A percentile compares a stretch with the other conserved stretches of the same genome.
Evolutionary conservation across 2,113 vertebrate genomes (phyloP).

Genomic region (Corynorhinus townsendii): DNA sequence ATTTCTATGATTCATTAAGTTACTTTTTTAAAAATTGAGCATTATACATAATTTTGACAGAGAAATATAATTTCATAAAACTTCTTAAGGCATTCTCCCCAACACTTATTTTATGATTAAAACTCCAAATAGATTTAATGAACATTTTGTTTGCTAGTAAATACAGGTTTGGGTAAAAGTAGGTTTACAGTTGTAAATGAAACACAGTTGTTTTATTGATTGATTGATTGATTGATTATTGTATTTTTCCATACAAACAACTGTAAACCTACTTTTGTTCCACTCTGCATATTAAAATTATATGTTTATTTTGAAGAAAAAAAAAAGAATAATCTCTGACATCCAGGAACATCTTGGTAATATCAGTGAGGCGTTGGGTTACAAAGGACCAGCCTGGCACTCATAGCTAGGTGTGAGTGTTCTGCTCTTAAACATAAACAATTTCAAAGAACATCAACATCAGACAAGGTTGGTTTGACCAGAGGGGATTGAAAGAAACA

Average conservation of each 20-base stretch:
- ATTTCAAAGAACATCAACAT: background rate
- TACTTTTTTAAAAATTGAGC: background rate
- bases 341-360: background rate
- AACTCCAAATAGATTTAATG: background rate
- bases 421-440: background rate
- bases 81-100: background rate
- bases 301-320: background rate
- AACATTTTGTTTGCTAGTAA: background rate
- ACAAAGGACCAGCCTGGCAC: background rate
- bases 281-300: background rate
- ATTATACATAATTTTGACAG: background rate
- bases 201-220: background rate
- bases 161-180: background rate
- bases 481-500: background rate
- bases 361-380: background rate
- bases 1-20: background rate
- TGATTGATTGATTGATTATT: background rate
- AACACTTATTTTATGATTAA: background rate
- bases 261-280: background rate
- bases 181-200: background rate
- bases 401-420: background rate
- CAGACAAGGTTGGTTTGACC: background rate
- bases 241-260: background rate
- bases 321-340: background rate
- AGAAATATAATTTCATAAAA: background rate